These are phyloP conservation scores for Holacanthella duospinosa DNA, from an alignment of 2,888 invertebrate genomes.

Conservation along the genomic window DNA sequence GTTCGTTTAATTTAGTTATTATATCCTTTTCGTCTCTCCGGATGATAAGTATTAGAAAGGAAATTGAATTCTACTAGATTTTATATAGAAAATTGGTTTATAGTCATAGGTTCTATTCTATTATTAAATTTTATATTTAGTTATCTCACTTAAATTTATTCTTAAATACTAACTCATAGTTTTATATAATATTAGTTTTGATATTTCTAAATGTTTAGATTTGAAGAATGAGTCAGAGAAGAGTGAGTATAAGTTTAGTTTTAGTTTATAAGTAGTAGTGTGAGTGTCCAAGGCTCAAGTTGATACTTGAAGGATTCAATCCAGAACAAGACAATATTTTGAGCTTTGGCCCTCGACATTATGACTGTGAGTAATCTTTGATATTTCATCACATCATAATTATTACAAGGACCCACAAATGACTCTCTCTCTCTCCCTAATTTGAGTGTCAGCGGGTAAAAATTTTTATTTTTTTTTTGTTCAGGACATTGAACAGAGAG, in stretches of 20 bases:
- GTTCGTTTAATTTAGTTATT: too few species aligned
- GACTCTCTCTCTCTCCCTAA: not conserved
- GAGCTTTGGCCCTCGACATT: conserved; percentile 4
- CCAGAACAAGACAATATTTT: not conserved
- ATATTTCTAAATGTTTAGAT: too few species aligned
- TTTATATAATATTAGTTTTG: too few species aligned
- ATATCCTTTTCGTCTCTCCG: not conserved
- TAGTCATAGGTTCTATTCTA: too few species aligned
- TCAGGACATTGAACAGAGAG: too few species aligned
- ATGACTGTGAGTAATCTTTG: not conserved
- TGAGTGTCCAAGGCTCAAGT: not conserved
- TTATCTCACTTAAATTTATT: too few species aligned
- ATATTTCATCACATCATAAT: not conserved
- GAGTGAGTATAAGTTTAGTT: not conserved
- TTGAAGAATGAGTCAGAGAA: not conserved
- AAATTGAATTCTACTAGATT: not conserved
- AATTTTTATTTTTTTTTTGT: too few species aligned
- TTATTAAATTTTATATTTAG: too few species aligned
- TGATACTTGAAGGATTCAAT: not conserved
- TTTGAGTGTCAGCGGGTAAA: too few species aligned
- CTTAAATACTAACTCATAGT: too few species aligned
- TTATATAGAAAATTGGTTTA: too few species aligned
- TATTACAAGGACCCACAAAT: not conserved
- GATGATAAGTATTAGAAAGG: not conserved
- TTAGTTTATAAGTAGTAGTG: not conserved